Conservation (phyloP, 2,113 vertebrate genomes). For the Salvator merianae region DNA sequence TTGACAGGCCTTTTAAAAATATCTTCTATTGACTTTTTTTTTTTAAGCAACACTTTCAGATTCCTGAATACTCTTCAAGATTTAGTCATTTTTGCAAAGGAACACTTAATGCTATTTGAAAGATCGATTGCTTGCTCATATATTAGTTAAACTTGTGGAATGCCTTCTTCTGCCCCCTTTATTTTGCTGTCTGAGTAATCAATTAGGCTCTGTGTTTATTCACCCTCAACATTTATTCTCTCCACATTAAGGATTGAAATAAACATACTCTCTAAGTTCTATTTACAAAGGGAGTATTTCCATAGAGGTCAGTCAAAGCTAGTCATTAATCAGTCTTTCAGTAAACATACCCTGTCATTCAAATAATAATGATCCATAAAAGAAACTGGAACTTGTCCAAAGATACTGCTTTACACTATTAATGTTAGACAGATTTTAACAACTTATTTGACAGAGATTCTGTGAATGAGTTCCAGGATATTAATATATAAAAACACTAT, state of each 20-base stretch:
- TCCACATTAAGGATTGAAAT: background rate
- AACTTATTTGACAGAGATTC: background rate
- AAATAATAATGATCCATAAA: constrained; percentile 1
- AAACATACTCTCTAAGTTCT: background rate
- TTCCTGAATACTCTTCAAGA: background rate
- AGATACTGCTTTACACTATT: background rate
- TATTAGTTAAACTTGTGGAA: background rate
- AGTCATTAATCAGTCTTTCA: background rate
- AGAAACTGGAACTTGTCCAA: background rate
- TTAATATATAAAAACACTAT: background rate
- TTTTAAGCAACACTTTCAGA: too few species aligned
- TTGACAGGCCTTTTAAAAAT: too few species aligned
- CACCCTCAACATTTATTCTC: background rate
- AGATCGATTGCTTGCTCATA: background rate
- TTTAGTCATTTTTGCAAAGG: background rate
- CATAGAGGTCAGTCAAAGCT: constrained; percentile 4
- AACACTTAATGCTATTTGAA: background rate
- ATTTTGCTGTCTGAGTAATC: background rate
- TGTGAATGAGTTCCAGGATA: background rate
- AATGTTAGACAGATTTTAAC: background rate
- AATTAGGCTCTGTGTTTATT: constrained; percentile 15
- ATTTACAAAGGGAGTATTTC: background rate
- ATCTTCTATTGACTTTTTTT: too few species aligned
- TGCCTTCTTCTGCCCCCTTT: too few species aligned
- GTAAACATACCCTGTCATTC: background rate